These are phyloP conservation scores for Anolis apletophallus DNA, from an alignment of 2,797 vertebrate genomes.

Conservation along the genomic window DNA sequence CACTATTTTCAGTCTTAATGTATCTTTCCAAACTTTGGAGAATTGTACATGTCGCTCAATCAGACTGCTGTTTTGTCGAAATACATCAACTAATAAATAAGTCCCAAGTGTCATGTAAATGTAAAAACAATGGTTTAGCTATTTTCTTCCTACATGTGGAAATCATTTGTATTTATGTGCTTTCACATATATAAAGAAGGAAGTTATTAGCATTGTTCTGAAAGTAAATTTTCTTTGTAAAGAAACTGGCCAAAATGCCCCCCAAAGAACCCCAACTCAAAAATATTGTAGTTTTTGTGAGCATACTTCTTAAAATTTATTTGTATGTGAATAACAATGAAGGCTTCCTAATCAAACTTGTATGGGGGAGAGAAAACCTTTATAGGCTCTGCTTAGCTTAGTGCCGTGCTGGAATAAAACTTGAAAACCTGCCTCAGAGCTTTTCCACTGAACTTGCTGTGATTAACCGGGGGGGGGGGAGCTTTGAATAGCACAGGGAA, in stretches of 20 bases:
- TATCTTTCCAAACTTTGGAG: constrained; percentile 17
- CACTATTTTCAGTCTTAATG: background rate
- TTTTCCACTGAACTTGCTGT: background rate
- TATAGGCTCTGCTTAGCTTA: constrained; percentile 21
- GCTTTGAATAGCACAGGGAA: too few species aligned
- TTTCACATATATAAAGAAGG: constrained; percentile 51
- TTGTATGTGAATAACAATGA: constrained; percentile 54
- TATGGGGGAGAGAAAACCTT: constrained; percentile 44
- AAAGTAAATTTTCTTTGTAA: constrained; percentile 68
- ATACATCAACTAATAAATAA: constrained; percentile 73
- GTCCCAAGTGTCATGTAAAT: constrained; percentile 67
- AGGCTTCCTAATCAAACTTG: constrained; percentile 50
- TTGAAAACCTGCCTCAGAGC: background rate
- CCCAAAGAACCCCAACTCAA: constrained; percentile 44
- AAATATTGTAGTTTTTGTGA: constrained; percentile 62
- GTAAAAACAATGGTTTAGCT: constrained; percentile 50
- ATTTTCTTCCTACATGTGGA: constrained; percentile 68
- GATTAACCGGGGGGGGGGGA: too few species aligned
- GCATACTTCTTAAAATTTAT: constrained; percentile 42
- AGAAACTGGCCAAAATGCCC: constrained; percentile 44
- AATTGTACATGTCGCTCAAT: constrained; percentile 55
- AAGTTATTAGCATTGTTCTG: constrained; percentile 66
- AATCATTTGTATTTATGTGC: constrained; percentile 65
- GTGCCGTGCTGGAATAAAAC: background rate
- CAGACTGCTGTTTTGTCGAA: constrained; percentile 63